Evolutionary conservation across 1,140 invertebrate species (phyloP).

Genomic region (Penaeus chinensis): DNA sequence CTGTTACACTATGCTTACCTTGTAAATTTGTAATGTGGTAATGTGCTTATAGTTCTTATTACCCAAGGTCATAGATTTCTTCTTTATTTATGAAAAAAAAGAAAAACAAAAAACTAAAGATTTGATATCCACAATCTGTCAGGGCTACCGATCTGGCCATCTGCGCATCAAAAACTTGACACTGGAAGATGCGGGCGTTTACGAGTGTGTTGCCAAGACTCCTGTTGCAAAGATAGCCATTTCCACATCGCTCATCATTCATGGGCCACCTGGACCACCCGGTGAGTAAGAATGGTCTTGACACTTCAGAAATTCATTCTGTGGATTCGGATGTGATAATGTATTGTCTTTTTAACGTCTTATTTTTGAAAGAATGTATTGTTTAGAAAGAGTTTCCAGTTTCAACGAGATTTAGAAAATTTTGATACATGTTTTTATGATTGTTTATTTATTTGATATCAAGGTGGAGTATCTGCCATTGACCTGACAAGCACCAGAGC

Average conservation of each 20-base stretch:
- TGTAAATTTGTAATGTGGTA: too few species aligned
- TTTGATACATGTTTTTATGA: not conserved
- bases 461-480: slow-evolving; percentile 73
- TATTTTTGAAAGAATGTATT: too few species aligned
- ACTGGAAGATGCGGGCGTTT: slow-evolving; percentile 86
- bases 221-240: slow-evolving; percentile 84
- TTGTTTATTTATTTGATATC: slow-evolving; percentile 68
- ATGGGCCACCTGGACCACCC: slow-evolving; percentile 86
- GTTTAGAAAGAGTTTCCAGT: not conserved
- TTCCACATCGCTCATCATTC: slow-evolving; percentile 78
- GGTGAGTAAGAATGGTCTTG: slow-evolving; percentile 66
- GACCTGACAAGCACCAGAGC: slow-evolving; percentile 81
- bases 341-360: not conserved
- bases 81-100: not conserved
- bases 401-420: not conserved
- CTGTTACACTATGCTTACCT: too few species aligned
- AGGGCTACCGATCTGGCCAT: slow-evolving; percentile 71
- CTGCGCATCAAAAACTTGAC: slow-evolving; percentile 85
- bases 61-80: too few species aligned
- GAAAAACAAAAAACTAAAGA: not conserved
- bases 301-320: not conserved
- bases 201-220: slow-evolving; percentile 89
- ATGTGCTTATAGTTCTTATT: too few species aligned
- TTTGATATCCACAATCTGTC: not conserved
- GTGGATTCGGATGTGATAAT: not conserved